phyloP scores from a whole-genome alignment of 1,140 invertebrate genomes.

The Penaeus indicus region DNA sequence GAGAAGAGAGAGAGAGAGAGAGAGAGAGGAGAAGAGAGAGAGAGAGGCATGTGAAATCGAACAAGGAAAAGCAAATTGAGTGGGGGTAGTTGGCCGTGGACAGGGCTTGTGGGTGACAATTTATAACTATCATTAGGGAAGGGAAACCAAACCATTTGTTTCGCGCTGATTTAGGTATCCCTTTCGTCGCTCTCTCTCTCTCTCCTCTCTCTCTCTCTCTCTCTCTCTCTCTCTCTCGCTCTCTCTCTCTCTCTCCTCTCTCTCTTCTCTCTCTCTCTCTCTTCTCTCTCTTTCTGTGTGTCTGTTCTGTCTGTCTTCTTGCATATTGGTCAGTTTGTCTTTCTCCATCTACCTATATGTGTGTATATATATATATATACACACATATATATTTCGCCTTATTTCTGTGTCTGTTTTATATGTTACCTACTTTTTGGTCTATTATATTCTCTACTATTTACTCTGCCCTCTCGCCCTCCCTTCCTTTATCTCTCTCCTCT shows the following conservation, averaged over 20 bases:
- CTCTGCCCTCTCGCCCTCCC: too few species aligned
- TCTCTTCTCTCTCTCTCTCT: not conserved
- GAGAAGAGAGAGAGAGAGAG: not conserved
- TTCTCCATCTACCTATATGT: too few species aligned
- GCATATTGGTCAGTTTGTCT: not conserved
- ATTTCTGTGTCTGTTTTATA: not conserved
- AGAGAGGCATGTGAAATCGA: conserved; percentile 21
- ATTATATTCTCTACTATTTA: not conserved
- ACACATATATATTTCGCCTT: too few species aligned
- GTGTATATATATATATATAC: too few species aligned
- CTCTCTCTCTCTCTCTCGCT: not conserved
- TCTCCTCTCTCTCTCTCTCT: not conserved
- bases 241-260: not conserved
- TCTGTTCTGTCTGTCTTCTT: not conserved
- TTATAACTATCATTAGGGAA: not conserved
- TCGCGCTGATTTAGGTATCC: not conserved
- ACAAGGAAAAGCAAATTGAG: too few species aligned
- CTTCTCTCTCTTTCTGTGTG: not conserved
- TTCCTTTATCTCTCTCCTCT: not conserved
- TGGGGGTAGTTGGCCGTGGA: too few species aligned
- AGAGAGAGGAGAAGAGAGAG: not conserved
- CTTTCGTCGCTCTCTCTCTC: not conserved
- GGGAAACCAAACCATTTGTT: not conserved
- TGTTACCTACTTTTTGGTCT: too few species aligned
- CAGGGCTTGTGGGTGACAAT: too few species aligned